Conservation (phyloP, 2,113 vertebrate species). For the Piliocolobus tephrosceles region DNA sequence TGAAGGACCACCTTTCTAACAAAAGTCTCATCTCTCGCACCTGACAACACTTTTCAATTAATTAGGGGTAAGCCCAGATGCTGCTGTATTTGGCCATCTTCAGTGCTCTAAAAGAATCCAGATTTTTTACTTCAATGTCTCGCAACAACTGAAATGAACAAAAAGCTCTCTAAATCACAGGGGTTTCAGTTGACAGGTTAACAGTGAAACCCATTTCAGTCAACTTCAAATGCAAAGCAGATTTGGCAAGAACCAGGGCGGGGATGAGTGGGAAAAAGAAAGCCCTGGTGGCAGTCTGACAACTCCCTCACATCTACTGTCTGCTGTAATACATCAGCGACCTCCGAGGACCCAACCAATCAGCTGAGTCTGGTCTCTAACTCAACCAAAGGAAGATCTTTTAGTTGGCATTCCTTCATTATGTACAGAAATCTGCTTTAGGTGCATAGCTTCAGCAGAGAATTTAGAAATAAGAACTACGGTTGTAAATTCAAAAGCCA, state of each 20-base stretch:
- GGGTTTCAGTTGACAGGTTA: slow-evolving; percentile 65
- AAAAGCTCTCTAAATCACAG: slow-evolving; percentile 67
- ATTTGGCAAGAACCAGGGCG: slow-evolving; percentile 39
- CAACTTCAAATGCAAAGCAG: slow-evolving; percentile 70
- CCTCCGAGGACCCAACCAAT: neutral
- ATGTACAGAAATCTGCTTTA: neutral
- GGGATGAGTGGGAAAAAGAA: slow-evolving; percentile 39
- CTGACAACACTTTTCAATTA: slow-evolving; percentile 75
- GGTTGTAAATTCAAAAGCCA: neutral
- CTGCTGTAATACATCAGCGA: slow-evolving; percentile 38
- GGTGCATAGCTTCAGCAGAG: neutral
- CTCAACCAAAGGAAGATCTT: slow-evolving; percentile 32
- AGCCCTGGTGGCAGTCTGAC: slow-evolving; percentile 44
- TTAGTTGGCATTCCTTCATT: neutral
- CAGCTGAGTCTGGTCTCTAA: slow-evolving; percentile 40
- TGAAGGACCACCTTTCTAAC: slow-evolving; percentile 19
- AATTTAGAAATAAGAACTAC: slow-evolving; percentile 34
- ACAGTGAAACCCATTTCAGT: slow-evolving; percentile 73
- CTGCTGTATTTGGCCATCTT: slow-evolving; percentile 53
- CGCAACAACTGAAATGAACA: slow-evolving; percentile 55
- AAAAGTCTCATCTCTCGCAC: slow-evolving; percentile 34
- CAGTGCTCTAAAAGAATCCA: slow-evolving; percentile 71
- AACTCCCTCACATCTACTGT: slow-evolving; percentile 33
- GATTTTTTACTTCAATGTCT: slow-evolving; percentile 66
- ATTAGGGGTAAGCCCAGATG: slow-evolving; percentile 66